Evolutionary conservation across 1,140 invertebrate genomes (phyloP).

Genomic region (Microplitis demolitor): DNA sequence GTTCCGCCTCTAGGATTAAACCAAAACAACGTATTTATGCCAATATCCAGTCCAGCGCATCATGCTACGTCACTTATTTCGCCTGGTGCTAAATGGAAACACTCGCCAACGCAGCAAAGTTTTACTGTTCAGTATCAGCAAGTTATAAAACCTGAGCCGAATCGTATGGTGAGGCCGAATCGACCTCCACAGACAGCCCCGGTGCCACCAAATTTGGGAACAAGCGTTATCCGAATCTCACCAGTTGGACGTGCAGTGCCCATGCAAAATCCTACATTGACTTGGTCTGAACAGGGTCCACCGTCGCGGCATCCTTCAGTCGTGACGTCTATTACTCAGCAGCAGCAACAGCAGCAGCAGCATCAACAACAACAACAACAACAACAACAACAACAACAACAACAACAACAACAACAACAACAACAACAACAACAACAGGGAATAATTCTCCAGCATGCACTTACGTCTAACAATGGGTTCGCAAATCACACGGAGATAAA

Average conservation of each 20-base stretch:
- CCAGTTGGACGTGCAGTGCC: constrained; percentile 61
- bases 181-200: constrained; percentile 48
- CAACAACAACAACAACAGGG: constrained; percentile 24
- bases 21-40: constrained; percentile 82
- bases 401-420: no score
- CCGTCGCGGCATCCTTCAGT: constrained; percentile 53
- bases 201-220: constrained; percentile 61
- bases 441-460: constrained; percentile 53
- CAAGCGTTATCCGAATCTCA: constrained; percentile 82
- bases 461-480: constrained; percentile 49
- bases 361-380: constrained; percentile 37
- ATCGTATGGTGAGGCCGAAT: constrained; percentile 55
- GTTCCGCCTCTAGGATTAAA: constrained; percentile 66
- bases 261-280: constrained; percentile 41
- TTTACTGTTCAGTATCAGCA: constrained; percentile 61
- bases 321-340: constrained; percentile 54
- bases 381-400: constrained; percentile 35
- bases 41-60: constrained; percentile 73
- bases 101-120: constrained; percentile 59
- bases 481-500: constrained; percentile 40
- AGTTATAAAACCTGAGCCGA: constrained; percentile 66
- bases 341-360: constrained; percentile 41
- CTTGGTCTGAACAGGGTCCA: constrained; percentile 57
- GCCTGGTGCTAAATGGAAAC: constrained; percentile 59
- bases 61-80: constrained; percentile 55